Conservation (phyloP, 2,113 vertebrate genomes). For the Solea solea region DNA sequence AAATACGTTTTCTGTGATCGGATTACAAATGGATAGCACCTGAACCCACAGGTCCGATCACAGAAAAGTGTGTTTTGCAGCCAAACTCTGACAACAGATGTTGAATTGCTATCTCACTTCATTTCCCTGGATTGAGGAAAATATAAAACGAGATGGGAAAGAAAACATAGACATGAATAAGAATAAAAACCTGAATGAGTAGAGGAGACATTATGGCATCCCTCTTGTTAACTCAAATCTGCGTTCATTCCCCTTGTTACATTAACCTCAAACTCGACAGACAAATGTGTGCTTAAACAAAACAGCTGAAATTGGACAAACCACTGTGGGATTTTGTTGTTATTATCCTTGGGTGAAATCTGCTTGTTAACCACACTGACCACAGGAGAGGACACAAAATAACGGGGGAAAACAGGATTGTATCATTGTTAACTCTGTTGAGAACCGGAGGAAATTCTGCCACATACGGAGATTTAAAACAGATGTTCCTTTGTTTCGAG, state of each 20-base stretch:
- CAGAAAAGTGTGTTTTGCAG: slow-evolving; percentile 25
- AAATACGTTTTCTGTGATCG: slow-evolving; percentile 15
- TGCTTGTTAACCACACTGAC: slow-evolving; percentile 35
- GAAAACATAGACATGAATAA: slow-evolving; percentile 5
- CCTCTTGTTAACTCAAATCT: slow-evolving; percentile 22
- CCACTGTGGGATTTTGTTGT: slow-evolving; percentile 34
- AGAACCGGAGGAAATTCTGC: slow-evolving; percentile 2
- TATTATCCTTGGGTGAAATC: slow-evolving; percentile 41
- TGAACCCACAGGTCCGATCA: too few species aligned
- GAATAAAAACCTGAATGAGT: slow-evolving; percentile 20
- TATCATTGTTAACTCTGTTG: not conserved
- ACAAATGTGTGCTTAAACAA: slow-evolving; percentile 35
- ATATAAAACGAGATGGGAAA: slow-evolving; percentile 21
- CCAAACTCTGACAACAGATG: slow-evolving; percentile 31
- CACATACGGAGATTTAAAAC: not conserved
- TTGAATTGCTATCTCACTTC: slow-evolving; percentile 6
- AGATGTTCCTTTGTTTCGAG: not conserved
- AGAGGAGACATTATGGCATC: slow-evolving; percentile 7
- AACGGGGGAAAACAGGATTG: slow-evolving; percentile 6
- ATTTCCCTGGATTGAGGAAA: slow-evolving; percentile 34
- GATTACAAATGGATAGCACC: too few species aligned
- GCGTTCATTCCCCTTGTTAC: slow-evolving; percentile 35
- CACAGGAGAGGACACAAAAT: slow-evolving; percentile 16
- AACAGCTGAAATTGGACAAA: slow-evolving; percentile 43
- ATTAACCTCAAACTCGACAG: slow-evolving; percentile 24